Evolutionary conservation across 2,888 invertebrate species (phyloP), one percentile per base, ranked within the genome.

Genomic region (Candidula unifasciata): DNA sequence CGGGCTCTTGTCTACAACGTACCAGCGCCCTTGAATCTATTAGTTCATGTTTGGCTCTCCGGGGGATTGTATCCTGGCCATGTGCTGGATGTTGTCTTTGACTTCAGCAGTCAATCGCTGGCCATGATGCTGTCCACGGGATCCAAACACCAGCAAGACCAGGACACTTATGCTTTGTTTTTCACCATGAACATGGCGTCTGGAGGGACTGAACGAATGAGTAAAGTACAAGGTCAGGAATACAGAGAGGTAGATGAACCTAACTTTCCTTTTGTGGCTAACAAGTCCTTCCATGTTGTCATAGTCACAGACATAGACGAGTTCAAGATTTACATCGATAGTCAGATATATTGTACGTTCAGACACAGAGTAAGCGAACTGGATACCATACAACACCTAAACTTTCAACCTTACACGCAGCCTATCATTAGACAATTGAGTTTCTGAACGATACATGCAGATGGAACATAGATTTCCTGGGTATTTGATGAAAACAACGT

Each of bases 21-120:
- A 3, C 44, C 44, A 10, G n/a, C 27, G 44, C 73, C 73, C 6
- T 27, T 21, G 73, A 52, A 73, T 16, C 6, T 24, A 0, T 27
- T 73, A 21, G 73, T 73, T 5, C 44, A 73, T 16, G 10, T 73
- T n/a, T 73, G 73, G 73, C 13, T 73, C n/a, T n/a, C 3, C n/a
- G 73, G 73, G 13, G 73, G 73, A 2, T n/a, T 73, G n/a, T 52
- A 52, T 27, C 52, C 73, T 73, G 44, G 73, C 5, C 73, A 73
- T 27, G 44, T 52, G 8, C 44, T 73, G 52, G 44, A 73, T 3
- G 24, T 73, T 52, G 3, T 52, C 6, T 73, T 73, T 44, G 37
- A 13, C 6, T 44, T 10, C 44, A 73, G n/a, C 10, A 73, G 3
- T n/a, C 44, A 44, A 16, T 13, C 3, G 10, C n/a, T 73, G n/a